phyloP scores from a whole-genome alignment of 1,140 invertebrate genomes.

The Zaprionus nigranus region DNA sequence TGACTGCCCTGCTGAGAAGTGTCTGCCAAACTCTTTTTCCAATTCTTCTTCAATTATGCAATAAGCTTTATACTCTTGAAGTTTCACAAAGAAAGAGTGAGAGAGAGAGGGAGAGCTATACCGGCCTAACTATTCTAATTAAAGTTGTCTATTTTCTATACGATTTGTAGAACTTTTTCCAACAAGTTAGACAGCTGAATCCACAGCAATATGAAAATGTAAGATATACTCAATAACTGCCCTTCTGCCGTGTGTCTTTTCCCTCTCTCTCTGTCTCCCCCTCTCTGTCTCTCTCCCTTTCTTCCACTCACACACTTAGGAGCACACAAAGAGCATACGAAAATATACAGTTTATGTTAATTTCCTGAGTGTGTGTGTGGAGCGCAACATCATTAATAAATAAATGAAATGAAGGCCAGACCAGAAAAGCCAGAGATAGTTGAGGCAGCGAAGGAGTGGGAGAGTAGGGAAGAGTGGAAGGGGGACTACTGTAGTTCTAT shows the following conservation, averaged over 20 bases:
- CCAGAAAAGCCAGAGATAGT: not conserved
- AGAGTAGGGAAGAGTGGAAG: not conserved
- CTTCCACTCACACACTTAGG: not conserved
- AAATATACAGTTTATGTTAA: slow-evolving; percentile 8
- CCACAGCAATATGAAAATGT: not conserved
- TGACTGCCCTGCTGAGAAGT: too few species aligned
- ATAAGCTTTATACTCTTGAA: not conserved
- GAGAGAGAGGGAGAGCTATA: not conserved
- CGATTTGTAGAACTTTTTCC: not conserved
- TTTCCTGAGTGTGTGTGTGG: slow-evolving; percentile 1
- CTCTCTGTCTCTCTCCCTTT: not conserved
- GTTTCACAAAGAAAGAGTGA: not conserved
- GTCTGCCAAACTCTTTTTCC: too few species aligned
- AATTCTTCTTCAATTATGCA: too few species aligned
- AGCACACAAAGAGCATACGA: slow-evolving; percentile 7
- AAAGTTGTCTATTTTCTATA: not conserved
- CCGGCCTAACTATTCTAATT: not conserved
- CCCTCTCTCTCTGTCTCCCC: not conserved
- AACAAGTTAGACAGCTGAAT: not conserved
- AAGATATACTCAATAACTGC: not conserved
- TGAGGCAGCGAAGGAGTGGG: not conserved
- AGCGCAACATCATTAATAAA: slow-evolving; percentile 68
- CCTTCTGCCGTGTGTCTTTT: not conserved
- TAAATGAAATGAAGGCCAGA: slow-evolving; percentile 44
- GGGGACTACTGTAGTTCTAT: slow-evolving; percentile 49